Conservation (phyloP, 2,888 invertebrate genomes). For the Germaria angustata region DNA sequence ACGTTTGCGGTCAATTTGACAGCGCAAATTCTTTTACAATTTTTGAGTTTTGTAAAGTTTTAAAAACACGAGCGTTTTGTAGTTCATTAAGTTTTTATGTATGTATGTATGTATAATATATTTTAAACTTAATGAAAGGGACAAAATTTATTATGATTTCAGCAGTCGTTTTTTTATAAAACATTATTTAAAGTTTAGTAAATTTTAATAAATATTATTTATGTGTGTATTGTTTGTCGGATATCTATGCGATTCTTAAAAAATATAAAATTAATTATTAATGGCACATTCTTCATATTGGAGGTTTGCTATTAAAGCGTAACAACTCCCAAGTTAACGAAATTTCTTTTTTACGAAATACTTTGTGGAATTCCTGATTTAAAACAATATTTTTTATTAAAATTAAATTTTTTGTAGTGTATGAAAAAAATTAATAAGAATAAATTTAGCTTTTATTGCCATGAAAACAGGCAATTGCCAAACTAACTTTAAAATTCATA, state of each 20-base stretch:
- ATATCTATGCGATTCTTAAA: not conserved
- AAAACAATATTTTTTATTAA: no score
- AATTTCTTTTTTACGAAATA: not conserved
- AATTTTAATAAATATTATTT: not conserved
- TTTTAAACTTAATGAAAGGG: no score
- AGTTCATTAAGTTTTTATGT: not conserved
- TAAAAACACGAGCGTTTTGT: not conserved
- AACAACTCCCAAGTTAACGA: not conserved
- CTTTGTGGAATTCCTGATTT: not conserved
- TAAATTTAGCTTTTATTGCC: not conserved
- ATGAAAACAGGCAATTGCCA: not conserved
- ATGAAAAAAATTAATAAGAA: not conserved
- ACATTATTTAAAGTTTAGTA: not conserved
- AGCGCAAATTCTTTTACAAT: no score
- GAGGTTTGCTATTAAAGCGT: not conserved
- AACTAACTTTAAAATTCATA: slow-evolving; percentile 42
- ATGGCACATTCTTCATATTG: not conserved
- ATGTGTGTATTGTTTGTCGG: not conserved
- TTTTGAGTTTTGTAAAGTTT: no score
- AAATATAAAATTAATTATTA: not conserved
- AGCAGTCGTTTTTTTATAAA: no score
- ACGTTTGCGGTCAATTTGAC: no score
- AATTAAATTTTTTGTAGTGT: not conserved
- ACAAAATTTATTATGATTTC: no score
- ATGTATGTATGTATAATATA: no score